Evolutionary conservation across 2,888 invertebrate species (phyloP), one percentile per base, ranked within the genome.

Genomic region (Punctoribates punctum): DNA sequence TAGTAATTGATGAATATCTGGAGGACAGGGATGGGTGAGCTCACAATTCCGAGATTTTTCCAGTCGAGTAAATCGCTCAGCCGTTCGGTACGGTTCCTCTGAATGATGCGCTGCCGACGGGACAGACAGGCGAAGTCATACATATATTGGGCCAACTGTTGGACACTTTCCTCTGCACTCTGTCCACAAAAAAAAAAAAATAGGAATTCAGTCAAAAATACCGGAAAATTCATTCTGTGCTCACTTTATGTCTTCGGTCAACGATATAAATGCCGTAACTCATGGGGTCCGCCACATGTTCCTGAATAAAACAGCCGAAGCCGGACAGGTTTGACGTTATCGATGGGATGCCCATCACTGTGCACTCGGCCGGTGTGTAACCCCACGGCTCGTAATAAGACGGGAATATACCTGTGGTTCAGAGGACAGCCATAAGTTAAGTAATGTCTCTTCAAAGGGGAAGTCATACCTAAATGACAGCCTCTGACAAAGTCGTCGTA

Each of bases 331-430:
- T 99, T 15, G 99, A 99, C 0, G 98, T 96, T 80, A 99, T 89
- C 82, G 95, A 96, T 0, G 99, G 99, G 81, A 99, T 98, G 0
- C 99, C 99, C 98, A 99, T 98, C n/a, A 99, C 97, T 0, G 99
- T 99, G 82, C 99, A 99, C 84, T 99, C 99, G 0, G 98, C 99
- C 0, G 98, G 98, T 0, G 98, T 99, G 84, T 98, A 99, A 0
- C 99, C 99, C 99, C 99, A 99, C 0, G 99, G 99, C 84, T 99
- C 99, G 84, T 99, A 99, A 85, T 99, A 99, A 0, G 97, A 97
- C 0, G 99, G 99, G 85, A 99, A 99, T 20, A 34, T 34, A 5
- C 34, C 34, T 34, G 34, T 5, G 34, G n/a, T n/a, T n/a, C 8
- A 34, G 34, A 34, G 34, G 34, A 34, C 3, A 34, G 34, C 34